phyloP scores from a whole-genome alignment of 2,113 vertebrate species.

The Setophaga petechia region DNA sequence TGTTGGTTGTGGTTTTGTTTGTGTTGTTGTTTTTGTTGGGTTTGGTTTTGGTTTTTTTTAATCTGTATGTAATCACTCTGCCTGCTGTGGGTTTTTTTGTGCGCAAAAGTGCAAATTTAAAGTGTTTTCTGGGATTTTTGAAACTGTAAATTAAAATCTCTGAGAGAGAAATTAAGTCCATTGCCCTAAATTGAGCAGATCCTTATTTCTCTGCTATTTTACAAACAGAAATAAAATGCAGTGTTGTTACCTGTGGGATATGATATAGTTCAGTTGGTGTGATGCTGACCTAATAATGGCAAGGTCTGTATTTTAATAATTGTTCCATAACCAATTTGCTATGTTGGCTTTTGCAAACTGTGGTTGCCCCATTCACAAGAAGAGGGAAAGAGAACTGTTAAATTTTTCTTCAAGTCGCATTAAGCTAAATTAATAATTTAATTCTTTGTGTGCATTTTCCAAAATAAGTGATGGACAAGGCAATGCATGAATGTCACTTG shows the following conservation, averaged over 20 bases:
- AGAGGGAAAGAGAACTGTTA: neutral
- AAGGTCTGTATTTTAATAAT: neutral
- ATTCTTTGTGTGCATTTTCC: neutral
- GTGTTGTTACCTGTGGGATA: neutral
- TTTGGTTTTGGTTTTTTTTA: too few relatives aligned
- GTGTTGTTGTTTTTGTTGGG: too few relatives aligned
- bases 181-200: neutral
- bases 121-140: neutral
- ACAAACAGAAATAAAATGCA: neutral
- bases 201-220: neutral
- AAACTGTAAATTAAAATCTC: neutral
- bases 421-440: neutral
- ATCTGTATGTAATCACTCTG: neutral
- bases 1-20: neutral
- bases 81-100: neutral
- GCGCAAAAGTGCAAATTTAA: neutral
- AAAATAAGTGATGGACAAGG: neutral
- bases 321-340: neutral
- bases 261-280: neutral
- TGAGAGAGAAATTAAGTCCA: neutral
- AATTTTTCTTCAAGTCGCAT: neutral
- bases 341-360: neutral
- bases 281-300: neutral
- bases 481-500: neutral
- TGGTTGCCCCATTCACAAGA: neutral